Evolutionary conservation across 2,888 invertebrate genomes (phyloP), one percentile per base, ranked within the genome.

Genomic region (Thumatha senex): DNA sequence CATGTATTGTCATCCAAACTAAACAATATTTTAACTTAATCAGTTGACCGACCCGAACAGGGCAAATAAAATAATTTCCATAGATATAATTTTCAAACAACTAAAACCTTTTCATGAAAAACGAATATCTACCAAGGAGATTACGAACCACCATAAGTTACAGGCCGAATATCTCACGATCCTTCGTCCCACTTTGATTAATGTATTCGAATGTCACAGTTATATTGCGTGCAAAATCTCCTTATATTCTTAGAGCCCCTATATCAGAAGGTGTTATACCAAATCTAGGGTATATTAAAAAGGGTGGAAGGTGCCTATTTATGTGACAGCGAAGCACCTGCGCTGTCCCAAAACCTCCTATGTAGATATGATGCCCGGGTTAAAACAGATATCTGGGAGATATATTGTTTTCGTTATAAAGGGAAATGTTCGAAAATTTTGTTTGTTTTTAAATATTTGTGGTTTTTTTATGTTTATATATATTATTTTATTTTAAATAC

Each of bases 281-380:
- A 85, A 88, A 88, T 89, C 89, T 89, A 86, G 86, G 87, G 89
- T 88, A 87, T 89, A 89, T 89, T 89, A 89, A 89, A 89, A 88
- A 86, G 84, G 86, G 83, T 76, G 78, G 67, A 68, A 66, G 72
- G 67, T 58, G 67, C 75, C 75, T 85, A 82, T 86, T 87, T 85
- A 84, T 82, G 85, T 75, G 86, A 80, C 73, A 63, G 58, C 45
- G 45, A 57, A 72, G 74, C 84, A 86, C 85, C 86, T 86, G 86
- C 66, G 74, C 51, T 56, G 61, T 59, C 61, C 73, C 54, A 53
- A 63, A 67, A 54, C 57, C 62, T 64, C 58, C 65, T 58, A 58
- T 58, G 67, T 60, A 63, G 63, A 63, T 59, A 51, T 64, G 60
- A 56, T 56, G 51, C 48, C 51, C 54, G 63, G 59, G 63, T 61